Conservation (phyloP, 2,797 vertebrate species). For the Xiphophorus birchmanni region DNA sequence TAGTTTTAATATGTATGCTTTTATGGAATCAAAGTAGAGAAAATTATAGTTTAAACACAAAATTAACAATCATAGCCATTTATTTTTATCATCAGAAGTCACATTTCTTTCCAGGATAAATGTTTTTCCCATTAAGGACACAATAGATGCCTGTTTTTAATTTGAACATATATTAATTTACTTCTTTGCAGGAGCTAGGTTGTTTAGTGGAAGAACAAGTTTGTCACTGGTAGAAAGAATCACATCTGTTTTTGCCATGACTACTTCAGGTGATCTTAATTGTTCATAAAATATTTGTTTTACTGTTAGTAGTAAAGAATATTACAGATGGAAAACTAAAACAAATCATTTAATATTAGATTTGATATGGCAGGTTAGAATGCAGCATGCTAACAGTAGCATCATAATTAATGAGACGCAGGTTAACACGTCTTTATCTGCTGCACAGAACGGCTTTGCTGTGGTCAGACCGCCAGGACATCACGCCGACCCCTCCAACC, state of each 20-base stretch:
- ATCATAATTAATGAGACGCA: neutral
- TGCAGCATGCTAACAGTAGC: neutral
- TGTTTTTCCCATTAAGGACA: neutral
- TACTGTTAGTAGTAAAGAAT: neutral
- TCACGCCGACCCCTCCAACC: constrained; percentile 92
- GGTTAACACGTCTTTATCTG: constrained; percentile 34
- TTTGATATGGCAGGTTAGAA: neutral
- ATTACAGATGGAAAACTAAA: neutral
- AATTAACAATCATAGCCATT: neutral
- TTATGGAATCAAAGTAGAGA: neutral
- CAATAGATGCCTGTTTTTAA: neutral
- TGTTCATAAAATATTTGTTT: neutral
- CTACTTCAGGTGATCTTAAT: neutral
- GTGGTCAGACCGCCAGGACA: constrained; percentile 96
- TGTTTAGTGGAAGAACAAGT: neutral
- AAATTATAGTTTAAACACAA: neutral
- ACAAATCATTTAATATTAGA: neutral
- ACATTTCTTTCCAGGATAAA: neutral
- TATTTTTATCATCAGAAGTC: neutral
- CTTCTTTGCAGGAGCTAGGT: neutral
- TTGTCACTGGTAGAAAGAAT: neutral
- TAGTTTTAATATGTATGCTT: neutral
- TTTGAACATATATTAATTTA: neutral
- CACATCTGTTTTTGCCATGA: neutral
- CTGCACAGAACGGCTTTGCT: constrained; percentile 91